Percentiles rank a stretch among this genome's conserved stretches.
These are phyloP conservation scores for Willisornis vidua DNA, from an alignment of 2,113 vertebrate species.

Conservation along the genomic window DNA sequence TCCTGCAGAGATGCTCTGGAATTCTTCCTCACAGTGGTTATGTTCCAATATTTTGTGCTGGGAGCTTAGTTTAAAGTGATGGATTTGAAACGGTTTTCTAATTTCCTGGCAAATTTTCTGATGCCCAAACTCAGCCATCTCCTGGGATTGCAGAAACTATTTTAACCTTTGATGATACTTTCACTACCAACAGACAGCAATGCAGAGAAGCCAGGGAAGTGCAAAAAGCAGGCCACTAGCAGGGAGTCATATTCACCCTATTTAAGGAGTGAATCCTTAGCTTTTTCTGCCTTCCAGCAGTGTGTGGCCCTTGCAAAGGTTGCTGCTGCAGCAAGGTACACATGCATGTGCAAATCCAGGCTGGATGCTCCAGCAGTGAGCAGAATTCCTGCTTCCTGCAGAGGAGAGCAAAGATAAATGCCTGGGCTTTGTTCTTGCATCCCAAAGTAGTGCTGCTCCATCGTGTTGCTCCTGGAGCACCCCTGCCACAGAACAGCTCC, in stretches of 20 bases:
- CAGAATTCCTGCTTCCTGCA: background rate
- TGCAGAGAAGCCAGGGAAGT: background rate
- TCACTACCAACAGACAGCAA: background rate
- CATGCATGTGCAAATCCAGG: rapidly evolving
- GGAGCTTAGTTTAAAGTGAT: background rate
- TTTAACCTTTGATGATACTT: background rate
- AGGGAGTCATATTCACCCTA: background rate
- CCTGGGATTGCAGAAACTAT: background rate
- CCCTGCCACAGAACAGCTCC: background rate
- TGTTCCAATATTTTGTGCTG: background rate
- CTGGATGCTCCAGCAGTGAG: background rate
- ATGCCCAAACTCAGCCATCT: background rate
- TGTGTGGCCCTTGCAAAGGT: rapidly evolving
- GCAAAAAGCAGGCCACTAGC: background rate
- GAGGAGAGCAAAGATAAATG: background rate
- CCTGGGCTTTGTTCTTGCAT: background rate
- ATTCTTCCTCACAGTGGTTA: background rate
- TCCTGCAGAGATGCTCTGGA: background rate
- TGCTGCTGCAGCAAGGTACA: rapidly evolving
- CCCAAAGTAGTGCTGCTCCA: rapidly evolving
- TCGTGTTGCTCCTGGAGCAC: background rate
- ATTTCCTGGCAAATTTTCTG: background rate
- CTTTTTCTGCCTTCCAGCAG: background rate
- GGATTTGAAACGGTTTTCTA: background rate
- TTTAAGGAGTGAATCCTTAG: background rate